Percentiles rank a stretch among this genome's conserved stretches.
These are phyloP conservation scores for Meleagris gallopavo DNA, from an alignment of 2,113 vertebrate genomes.

Conservation along the genomic window DNA sequence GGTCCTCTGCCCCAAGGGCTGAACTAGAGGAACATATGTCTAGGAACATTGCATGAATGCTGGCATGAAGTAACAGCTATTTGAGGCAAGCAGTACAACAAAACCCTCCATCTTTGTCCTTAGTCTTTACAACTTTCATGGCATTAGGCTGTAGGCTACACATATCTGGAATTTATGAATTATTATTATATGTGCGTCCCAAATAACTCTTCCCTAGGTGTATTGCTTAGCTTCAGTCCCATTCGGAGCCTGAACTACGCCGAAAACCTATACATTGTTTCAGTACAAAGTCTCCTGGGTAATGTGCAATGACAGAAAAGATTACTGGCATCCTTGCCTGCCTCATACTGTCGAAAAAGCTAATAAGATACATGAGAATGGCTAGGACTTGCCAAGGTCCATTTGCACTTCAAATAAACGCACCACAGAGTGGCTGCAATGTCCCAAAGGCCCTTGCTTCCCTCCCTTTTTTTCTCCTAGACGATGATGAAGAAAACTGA, in stretches of 20 bases:
- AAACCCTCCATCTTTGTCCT: background rate
- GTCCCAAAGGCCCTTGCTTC: background rate
- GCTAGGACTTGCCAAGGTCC: background rate
- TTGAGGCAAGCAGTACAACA: background rate
- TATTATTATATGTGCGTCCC: background rate
- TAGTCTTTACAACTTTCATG: background rate
- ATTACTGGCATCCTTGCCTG: background rate
- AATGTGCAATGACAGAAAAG: background rate
- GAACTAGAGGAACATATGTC: background rate
- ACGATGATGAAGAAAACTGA: background rate
- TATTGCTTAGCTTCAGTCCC: background rate
- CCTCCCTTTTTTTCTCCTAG: background rate
- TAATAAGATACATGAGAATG: background rate
- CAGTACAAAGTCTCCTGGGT: background rate
- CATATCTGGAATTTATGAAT: background rate
- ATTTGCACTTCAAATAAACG: conserved; percentile 25
- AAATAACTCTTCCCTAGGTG: background rate
- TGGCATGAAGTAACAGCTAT: background rate
- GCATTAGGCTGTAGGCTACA: background rate
- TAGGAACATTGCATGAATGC: background rate
- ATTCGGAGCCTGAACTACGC: background rate
- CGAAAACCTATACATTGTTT: background rate
- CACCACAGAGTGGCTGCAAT: background rate
- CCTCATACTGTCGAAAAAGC: background rate
- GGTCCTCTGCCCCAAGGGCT: background rate